These are phyloP conservation scores for Carcharodon carcharias DNA, from an alignment of 2,797 vertebrate species.

Conservation along the genomic window DNA sequence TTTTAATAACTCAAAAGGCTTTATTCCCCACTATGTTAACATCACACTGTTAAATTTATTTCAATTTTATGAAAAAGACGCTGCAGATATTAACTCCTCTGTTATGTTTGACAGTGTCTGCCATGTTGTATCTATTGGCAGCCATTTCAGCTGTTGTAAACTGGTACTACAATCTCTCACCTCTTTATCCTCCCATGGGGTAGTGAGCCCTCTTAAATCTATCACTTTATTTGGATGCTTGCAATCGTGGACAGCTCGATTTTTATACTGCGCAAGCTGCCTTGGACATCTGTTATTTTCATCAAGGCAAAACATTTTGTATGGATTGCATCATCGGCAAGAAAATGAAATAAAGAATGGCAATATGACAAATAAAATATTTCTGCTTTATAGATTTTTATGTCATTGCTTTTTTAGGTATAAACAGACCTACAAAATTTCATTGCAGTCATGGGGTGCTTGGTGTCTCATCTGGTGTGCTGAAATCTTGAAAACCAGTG, in stretches of 20 bases:
- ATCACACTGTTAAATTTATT: neutral
- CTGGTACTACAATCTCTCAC: constrained; percentile 17
- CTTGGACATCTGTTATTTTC: constrained; percentile 34
- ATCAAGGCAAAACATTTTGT: constrained; percentile 34
- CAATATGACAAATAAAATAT: constrained; percentile 32
- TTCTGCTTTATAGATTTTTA: constrained; percentile 26
- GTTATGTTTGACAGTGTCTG: neutral
- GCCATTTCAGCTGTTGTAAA: neutral
- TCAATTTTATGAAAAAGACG: neutral
- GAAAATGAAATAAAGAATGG: constrained; percentile 26
- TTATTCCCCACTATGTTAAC: neutral
- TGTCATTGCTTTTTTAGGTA: constrained; percentile 30
- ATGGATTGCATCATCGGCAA: neutral
- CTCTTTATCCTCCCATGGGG: neutral
- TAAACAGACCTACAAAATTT: constrained; percentile 18
- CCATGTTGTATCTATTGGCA: constrained; percentile 13
- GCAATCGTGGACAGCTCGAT: neutral
- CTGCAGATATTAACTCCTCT: neutral
- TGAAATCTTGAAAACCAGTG: neutral
- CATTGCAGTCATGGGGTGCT: constrained; percentile 12
- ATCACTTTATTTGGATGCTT: constrained; percentile 32
- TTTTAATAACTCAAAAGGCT: neutral
- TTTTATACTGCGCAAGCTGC: constrained; percentile 19
- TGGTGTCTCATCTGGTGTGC: neutral
- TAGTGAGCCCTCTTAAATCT: constrained; percentile 17